Base-by-base conservation (phyloP, 2,888 invertebrate genomes). In the Apotomis capreana region DNA sequence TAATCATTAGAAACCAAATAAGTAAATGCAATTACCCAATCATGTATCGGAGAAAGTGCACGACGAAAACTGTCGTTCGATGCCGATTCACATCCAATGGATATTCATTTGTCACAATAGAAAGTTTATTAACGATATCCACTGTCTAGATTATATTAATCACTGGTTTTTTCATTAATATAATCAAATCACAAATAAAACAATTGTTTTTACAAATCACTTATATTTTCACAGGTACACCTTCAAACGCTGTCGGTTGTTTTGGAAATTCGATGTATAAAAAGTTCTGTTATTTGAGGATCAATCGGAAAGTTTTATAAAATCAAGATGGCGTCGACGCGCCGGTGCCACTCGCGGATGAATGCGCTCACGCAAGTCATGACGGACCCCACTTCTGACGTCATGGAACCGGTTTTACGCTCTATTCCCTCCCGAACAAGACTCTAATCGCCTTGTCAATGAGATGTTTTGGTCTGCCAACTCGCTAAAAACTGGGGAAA, bases 401-500 rank as follows among this genome's bases (percentile, higher is more conserved):
- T 70, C 70, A 70, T 44, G 15, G 26, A 62, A 60, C 64, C 68
- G 73, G 68, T 61, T 82, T 74, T 75, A 67, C 74, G 77, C 80
- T 78, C 76, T 84, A 83, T 79, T 36, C 10, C 51, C 26, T 59
- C 40, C 4, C 26, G 0, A 3, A 70, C 78, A 81, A 77, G 77
- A 79, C 81, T 72, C 61, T 74, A 74, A 80, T 73, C 79, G 9
- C 55, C 37, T 72, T 75, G 71, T 46, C 62, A 67, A 51, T 52
- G 62, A 12, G 51, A 49, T 77, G 78, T 80, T 81, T 82, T 80
- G 78, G 76, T 74, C 78, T 71, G 78, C 81, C 82, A 87, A 85
- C 88, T 86, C 84, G 83, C 88, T 58, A 88, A 85, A 85, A 88
- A 81, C 80, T 80, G 84, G 84, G 87, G 85, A 87, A 90, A 90